These are phyloP conservation scores for Tholera decimalis DNA, from an alignment of 2,888 invertebrate genomes.

Conservation along the genomic window DNA sequence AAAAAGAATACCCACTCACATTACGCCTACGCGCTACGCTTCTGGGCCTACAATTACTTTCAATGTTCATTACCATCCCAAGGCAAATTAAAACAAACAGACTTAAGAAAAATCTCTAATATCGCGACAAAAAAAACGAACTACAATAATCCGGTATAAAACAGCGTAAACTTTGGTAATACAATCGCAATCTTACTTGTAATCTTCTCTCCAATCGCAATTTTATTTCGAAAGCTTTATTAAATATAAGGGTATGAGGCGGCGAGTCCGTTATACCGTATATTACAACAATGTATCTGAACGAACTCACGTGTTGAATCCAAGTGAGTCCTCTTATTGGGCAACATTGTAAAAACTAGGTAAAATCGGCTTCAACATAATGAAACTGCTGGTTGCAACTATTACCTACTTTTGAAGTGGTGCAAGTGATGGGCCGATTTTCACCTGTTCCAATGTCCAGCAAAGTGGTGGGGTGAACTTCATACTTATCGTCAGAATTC, in stretches of 20 bases:
- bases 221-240: conserved; percentile 59
- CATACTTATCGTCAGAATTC: neutral
- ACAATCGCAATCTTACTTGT: conserved; percentile 59
- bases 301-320: conserved; percentile 70
- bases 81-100: conserved; percentile 26
- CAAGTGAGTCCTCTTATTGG: conserved; percentile 66
- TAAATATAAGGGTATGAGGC: conserved; percentile 62
- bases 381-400: conserved; percentile 73
- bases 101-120: conserved; percentile 28
- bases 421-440: conserved; percentile 48
- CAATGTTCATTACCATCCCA: conserved; percentile 11
- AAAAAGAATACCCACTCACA: conserved; percentile 4
- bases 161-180: conserved; percentile 53
- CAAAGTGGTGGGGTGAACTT: neutral
- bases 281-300: conserved; percentile 63
- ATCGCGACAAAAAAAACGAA: conserved; percentile 30
- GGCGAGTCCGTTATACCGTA: conserved; percentile 48
- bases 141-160: conserved; percentile 42
- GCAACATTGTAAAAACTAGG: conserved; percentile 67
- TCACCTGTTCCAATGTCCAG: neutral
- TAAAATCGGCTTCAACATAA: conserved; percentile 76
- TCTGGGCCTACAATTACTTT: conserved; percentile 11
- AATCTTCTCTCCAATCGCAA: conserved; percentile 63
- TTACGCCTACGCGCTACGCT: neutral
- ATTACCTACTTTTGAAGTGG: conserved; percentile 63